Base-by-base conservation (phyloP, 1,140 invertebrate species). In the Drosophila suzukii region DNA sequence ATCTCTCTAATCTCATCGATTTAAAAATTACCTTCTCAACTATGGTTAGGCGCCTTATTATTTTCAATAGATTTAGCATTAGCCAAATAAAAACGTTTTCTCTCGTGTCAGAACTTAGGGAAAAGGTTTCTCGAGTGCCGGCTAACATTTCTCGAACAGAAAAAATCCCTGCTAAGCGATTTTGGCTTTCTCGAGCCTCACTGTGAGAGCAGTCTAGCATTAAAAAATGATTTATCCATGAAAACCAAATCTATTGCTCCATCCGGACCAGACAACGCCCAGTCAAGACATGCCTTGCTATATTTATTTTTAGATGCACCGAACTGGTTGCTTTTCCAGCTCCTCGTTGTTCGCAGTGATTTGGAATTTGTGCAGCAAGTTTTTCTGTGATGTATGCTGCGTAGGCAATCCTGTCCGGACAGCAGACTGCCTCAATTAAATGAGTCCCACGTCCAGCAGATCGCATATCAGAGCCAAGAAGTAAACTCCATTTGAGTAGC, bases 211-310 rank as follows among this genome's bases (percentile, higher is more conserved):
- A 61, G 68, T 60, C 78, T 74, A 51, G 57, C 74, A 72, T 78
- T 75, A 75, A 78, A 78, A 81, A 86, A 85, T 86, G 74, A 81
- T 81, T 86, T 81, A 65, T 78, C 60, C 74, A 86, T 75, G 61
- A 78, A 86, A 68, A 54, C 50, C 36, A 70, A 70, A 70, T 70
- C 67, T 71, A 71, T 79, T 83, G 62, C 77, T 47, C 39, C 54
- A 47, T 73, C 46, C 17, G 15, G 36, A 38, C 34, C 57, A 44
- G 49, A 62, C 54, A 24, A 30, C 5, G 17, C 63, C 58, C 24
- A 20, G 13, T 27, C 59, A 50, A 51, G 47, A 10, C 43, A 47
- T 5, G 49, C 30, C 27, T 17, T 4, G 30, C n/a, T n/a, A 15
- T 51, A 51, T 51, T 51, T 51, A 51, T 51, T 34, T 51, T 51